Evolutionary conservation across 2,797 vertebrate genomes (phyloP).

Genomic region (Anguilla megastoma): DNA sequence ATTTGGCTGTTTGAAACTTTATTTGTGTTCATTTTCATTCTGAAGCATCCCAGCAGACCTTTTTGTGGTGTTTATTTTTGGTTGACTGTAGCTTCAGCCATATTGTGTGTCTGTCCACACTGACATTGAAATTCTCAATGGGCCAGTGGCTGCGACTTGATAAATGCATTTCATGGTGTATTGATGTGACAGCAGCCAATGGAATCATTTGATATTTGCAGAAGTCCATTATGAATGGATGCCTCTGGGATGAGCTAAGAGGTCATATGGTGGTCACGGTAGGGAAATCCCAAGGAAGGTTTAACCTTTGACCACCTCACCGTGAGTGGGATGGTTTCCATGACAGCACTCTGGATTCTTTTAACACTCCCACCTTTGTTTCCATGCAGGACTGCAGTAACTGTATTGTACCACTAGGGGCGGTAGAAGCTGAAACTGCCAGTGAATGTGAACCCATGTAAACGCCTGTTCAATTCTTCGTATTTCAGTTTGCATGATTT

Average conservation of each 20-base stretch:
- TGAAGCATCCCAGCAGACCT: background rate
- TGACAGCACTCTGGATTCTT: background rate
- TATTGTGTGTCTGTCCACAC: background rate
- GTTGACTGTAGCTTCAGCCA: background rate
- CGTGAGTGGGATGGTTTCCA: background rate
- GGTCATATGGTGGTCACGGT: background rate
- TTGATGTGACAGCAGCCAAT: background rate
- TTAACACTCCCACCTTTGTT: background rate
- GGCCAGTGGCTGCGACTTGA: background rate
- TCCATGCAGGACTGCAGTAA: background rate
- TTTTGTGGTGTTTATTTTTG: background rate
- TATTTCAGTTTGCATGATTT: background rate
- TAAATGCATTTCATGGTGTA: background rate
- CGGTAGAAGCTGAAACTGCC: background rate
- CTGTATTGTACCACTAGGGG: background rate
- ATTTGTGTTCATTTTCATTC: background rate
- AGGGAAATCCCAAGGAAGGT: background rate
- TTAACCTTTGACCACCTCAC: constrained; percentile 8
- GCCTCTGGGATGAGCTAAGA: background rate
- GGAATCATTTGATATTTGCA: background rate
- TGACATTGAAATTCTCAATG: background rate
- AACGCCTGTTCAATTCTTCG: background rate
- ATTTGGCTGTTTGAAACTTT: too few relatives aligned
- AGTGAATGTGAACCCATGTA: background rate
- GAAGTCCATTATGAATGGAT: background rate